Evolutionary conservation across 1,140 invertebrate species (phyloP), one percentile per base, ranked within the genome.

Genomic region (Andrena cerasifolii): DNA sequence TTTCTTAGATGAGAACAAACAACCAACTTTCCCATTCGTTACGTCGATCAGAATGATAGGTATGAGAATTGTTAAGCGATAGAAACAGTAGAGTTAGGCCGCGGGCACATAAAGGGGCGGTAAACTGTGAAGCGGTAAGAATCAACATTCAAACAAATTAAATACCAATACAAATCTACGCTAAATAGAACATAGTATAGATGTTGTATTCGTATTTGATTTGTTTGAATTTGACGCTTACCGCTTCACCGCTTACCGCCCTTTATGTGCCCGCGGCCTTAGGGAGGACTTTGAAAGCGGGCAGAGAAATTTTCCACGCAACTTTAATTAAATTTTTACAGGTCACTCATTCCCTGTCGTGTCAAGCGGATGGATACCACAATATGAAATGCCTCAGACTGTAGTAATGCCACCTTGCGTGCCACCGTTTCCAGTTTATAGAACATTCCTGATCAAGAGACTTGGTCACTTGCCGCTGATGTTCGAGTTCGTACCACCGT

Each of bases 351-450:
- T 85, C 68, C 66, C 66, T 0, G 12, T 33, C 51, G 45, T 26
- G 24, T 78, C 75, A 0, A 82, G 79, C 6, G 72, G 68, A 26
- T 86, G 63, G 79, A 84, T 87, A 45, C 74, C 82, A 3, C 82
- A 85, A 1, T 89, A 87, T 26, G 79, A 90, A 66, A 78, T 90
- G 62, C 89, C 89, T 40, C 66, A 83, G 75, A 78, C 61, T 40
- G 59, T 91, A 14, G 82, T 83, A 62, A 86, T 91, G 86, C 89
- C 89, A 28, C 80, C 89, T 4, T 87, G 86, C 8, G 18, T 88
- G 7, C 90, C 89, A 16, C 61, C 78, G 12, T 33, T 56, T 65
- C 65, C 86, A n/a, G 83, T 75, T 18, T 90, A 90, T 40, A 83
- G 82, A 26, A 90, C 81, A 6, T 91, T 91, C 61, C 1, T 84